These are phyloP conservation scores for Lucifuga dentata DNA, from an alignment of 2,113 vertebrate species.

Conservation along the genomic window DNA sequence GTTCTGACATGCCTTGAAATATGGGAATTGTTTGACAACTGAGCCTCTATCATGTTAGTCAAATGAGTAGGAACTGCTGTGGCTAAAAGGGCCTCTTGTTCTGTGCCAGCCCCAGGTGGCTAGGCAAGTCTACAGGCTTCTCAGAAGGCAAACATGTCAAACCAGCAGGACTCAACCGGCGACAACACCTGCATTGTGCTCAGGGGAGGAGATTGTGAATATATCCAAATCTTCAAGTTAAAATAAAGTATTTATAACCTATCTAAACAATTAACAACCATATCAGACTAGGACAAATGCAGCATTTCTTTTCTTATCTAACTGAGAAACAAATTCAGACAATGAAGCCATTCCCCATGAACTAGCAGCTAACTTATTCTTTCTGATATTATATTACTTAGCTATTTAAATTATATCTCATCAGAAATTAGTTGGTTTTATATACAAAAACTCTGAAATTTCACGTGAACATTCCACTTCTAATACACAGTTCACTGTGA, in stretches of 20 bases:
- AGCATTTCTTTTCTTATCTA: too few species aligned
- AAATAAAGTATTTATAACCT: conserved; percentile 8
- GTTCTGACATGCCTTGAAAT: too few species aligned
- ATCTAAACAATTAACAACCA: too few species aligned
- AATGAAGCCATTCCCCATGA: background rate
- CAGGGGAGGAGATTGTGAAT: conserved; percentile 2
- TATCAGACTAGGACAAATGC: background rate
- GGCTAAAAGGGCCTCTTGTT: conserved; percentile 72
- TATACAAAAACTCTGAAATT: too few species aligned
- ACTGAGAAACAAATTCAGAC: background rate
- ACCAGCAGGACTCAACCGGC: conserved; percentile 63
- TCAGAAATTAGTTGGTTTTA: too few species aligned
- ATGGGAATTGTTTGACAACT: too few species aligned
- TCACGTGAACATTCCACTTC: too few species aligned
- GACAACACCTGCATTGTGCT: conserved; percentile 24
- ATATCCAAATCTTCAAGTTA: conserved; percentile 10
- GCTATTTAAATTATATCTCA: too few species aligned
- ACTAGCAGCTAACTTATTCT: background rate
- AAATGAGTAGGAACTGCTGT: conserved; percentile 57
- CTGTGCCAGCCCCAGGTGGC: conserved; percentile 65
- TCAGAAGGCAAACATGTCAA: conserved; percentile 54
- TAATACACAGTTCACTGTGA: too few species aligned
- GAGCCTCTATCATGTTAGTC: conserved; percentile 57
- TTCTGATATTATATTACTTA: too few species aligned
- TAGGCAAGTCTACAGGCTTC: conserved; percentile 38